phyloP scores from a whole-genome alignment of 2,888 invertebrate genomes.

The Agrochola circellaris region DNA sequence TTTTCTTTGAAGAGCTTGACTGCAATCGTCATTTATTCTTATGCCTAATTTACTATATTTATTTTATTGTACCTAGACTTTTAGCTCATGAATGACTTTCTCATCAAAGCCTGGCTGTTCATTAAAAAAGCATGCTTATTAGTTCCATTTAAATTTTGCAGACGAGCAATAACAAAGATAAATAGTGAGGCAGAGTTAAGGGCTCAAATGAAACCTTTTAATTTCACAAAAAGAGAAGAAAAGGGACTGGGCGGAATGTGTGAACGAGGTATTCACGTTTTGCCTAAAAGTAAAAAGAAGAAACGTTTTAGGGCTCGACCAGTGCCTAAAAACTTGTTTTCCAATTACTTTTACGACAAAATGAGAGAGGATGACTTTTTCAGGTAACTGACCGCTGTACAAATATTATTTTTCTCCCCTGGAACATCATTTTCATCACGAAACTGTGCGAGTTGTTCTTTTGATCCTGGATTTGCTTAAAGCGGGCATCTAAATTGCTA shows the following conservation, averaged over 20 bases:
- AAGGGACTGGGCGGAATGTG: constrained; percentile 84
- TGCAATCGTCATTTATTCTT: not conserved
- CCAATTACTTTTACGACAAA: constrained; percentile 93
- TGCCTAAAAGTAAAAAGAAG: constrained; percentile 85
- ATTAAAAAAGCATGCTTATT: constrained; percentile 42
- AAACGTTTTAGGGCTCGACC: constrained; percentile 92
- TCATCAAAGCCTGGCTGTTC: not conserved
- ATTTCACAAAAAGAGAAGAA: constrained; percentile 91
- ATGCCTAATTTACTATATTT: not conserved
- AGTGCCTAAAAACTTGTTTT: constrained; percentile 93
- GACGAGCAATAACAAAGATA: constrained; percentile 91
- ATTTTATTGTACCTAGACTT: constrained; percentile 12
- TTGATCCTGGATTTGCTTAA: not conserved
- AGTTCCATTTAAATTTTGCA: constrained; percentile 70
- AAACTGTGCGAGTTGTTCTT: constrained; percentile 10
- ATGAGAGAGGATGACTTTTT: constrained; percentile 94
- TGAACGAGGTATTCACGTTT: constrained; percentile 77
- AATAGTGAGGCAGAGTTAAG: constrained; percentile 91
- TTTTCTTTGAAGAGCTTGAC: constrained; percentile 4
- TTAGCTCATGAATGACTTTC: constrained; percentile 26
- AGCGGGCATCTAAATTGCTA: not conserved
- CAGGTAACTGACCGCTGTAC: constrained; percentile 83
- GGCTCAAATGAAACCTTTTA: constrained; percentile 92
- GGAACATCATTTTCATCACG: not conserved
- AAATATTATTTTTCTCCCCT: not conserved